Conservation (phyloP, 1,140 invertebrate genomes). For the Akabosia matsudoensis region DNA sequence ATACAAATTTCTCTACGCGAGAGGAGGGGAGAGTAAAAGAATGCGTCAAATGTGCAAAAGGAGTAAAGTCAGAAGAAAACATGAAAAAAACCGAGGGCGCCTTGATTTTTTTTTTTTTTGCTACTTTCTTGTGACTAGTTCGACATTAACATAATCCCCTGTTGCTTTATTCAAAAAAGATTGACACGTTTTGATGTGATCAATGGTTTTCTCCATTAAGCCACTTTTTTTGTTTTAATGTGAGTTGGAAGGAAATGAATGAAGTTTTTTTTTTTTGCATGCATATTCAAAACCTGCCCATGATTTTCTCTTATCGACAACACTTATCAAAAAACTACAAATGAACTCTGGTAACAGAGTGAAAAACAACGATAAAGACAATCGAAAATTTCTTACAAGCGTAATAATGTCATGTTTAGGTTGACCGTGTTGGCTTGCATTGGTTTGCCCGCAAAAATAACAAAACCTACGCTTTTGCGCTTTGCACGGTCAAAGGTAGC, state of each 20-base stretch:
- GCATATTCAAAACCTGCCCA: neutral
- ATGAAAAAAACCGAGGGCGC: neutral
- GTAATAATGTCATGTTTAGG: too few relatives aligned
- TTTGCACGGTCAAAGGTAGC: neutral
- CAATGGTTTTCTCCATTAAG: conserved; percentile 1
- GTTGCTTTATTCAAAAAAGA: neutral
- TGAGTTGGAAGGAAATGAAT: neutral
- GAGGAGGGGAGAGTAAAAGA: neutral
- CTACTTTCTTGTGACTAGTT: neutral
- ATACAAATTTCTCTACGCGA: neutral
- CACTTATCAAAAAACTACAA: neutral
- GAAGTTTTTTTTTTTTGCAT: neutral
- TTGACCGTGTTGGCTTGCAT: too few relatives aligned
- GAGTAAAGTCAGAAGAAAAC: neutral
- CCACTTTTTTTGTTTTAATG: neutral
- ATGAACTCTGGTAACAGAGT: too few relatives aligned
- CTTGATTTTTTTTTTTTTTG: neutral
- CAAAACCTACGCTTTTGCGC: neutral
- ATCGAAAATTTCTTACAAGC: too few relatives aligned
- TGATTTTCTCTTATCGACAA: neutral
- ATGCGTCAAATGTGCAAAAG: neutral
- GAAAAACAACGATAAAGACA: too few relatives aligned
- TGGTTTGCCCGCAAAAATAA: neutral
- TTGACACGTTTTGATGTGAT: neutral
- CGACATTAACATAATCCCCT: too few relatives aligned